Percentiles rank a stretch among this genome's conserved stretches.
These are phyloP conservation scores for Aelia acuminata DNA, from an alignment of 2,888 invertebrate genomes.

Conservation along the genomic window DNA sequence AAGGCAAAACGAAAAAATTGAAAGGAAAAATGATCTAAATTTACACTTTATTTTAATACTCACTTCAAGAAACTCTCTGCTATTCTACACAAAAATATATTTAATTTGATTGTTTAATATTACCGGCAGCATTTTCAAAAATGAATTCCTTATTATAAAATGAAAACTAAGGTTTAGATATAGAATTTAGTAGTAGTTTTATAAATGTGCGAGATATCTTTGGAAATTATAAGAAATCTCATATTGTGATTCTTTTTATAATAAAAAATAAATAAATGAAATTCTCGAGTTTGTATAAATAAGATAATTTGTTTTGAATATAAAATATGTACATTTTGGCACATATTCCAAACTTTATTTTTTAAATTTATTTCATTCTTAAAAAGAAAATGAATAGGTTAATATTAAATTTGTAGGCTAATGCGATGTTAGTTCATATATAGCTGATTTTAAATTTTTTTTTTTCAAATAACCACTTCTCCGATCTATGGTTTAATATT, in stretches of 20 bases:
- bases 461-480: too few relatives aligned
- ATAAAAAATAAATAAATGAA: constrained; percentile 39
- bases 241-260: constrained; percentile 44
- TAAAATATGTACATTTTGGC: background rate
- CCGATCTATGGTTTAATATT: background rate
- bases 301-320: background rate
- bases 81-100: constrained; percentile 6
- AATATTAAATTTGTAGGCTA: background rate
- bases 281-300: background rate
- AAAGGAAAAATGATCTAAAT: background rate
- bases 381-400: background rate
- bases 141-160: constrained; percentile 28
- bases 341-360: background rate
- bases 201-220: constrained; percentile 18
- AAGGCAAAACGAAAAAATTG: background rate
- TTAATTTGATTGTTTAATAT: background rate
- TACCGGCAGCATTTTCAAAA: background rate
- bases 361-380: background rate
- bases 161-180: constrained; percentile 24
- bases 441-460: background rate
- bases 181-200: constrained; percentile 39
- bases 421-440: background rate
- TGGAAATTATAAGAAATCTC: constrained; percentile 32
- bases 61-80: background rate
- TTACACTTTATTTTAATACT: background rate